Evolutionary conservation across 2,888 invertebrate genomes (phyloP).

Genomic region (Acrobasis consociella): DNA sequence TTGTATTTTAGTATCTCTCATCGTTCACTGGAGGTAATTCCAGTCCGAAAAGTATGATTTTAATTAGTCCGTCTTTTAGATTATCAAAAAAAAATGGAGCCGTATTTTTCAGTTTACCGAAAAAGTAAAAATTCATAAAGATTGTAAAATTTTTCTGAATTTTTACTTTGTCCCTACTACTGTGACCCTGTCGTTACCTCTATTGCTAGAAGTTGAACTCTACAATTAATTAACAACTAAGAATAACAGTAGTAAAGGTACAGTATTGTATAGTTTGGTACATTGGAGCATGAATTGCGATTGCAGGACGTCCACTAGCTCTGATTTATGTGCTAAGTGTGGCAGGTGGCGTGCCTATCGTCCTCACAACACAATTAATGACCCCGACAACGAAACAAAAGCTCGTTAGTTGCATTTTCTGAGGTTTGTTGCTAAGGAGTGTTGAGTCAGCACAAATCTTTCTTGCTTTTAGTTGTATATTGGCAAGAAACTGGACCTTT

Average conservation of each 20-base stretch:
- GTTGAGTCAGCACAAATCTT: constrained; percentile 8
- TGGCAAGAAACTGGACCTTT: too few relatives aligned
- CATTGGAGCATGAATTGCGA: constrained; percentile 9
- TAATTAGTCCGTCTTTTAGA: too few relatives aligned
- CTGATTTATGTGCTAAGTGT: constrained; percentile 21
- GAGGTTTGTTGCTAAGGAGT: constrained; percentile 1
- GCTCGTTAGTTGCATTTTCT: constrained; percentile 17
- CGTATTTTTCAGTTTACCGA: too few relatives aligned
- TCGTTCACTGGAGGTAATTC: too few relatives aligned
- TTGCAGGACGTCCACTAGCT: constrained; percentile 14
- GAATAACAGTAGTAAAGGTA: too few relatives aligned
- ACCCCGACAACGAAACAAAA: constrained; percentile 18
- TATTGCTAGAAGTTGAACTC: background rate
- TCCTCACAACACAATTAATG: constrained; percentile 22
- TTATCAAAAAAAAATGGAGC: too few relatives aligned
- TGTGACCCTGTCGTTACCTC: too few relatives aligned
- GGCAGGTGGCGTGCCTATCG: constrained; percentile 26
- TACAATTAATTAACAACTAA: background rate
- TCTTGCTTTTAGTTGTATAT: background rate
- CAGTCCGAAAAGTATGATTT: too few relatives aligned
- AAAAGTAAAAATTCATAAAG: too few relatives aligned
- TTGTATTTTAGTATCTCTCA: too few relatives aligned
- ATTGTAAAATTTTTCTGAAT: too few relatives aligned
- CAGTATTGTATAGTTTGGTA: background rate
- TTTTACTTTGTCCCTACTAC: too few relatives aligned